Evolutionary conservation across 1,140 invertebrate species (phyloP), one percentile per base, ranked within the genome.

Genomic region (Temnothorax nylanderi): DNA sequence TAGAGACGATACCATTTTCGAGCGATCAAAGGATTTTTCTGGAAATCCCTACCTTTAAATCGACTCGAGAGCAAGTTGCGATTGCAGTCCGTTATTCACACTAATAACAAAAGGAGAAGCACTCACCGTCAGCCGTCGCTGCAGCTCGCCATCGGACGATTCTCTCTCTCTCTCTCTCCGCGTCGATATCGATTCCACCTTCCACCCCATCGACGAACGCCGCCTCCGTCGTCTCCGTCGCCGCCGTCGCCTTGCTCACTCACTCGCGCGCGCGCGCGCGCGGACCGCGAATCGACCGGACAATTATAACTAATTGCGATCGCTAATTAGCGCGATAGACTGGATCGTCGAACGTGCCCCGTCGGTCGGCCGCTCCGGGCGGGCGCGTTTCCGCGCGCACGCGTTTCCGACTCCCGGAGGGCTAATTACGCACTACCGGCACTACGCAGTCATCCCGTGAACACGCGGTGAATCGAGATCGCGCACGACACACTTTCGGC

Each of bases 261-360:
- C 41, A 44, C 10, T 32, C 74, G 13, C 41, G 16, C 58, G 75
- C 11, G 64, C 41, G 32, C 16, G n/a, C 74, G 13, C 41, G 8
- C 58, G 75, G 1, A 26, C 2, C 16, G 16, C 21, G 41, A 62
- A 47, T 49, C 58, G 76, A 49, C 47, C 13, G 26, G 76, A 65
- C 34, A 78, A 49, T 78, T 78, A 34, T 37, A 65, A 47, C 58
- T 78, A 78, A 78, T 78, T 78, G 65, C 44, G 16, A 13, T 65
- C 75, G 26, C 26, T 78, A 78, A 78, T 78, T 78, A 78, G 44
- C 76, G 44, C 58, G 60, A 78, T 64, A 78, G 76, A 47, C 41
- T 58, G 41, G 60, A 78, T 65, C 60, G 60, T 65, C 26, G 75
- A 21, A 64, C 16, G 56, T 41, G 56, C 56, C 44, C 41, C 34